These are phyloP conservation scores for Microhierax caerulescens DNA, from an alignment of 2,797 vertebrate species.

Conservation along the genomic window DNA sequence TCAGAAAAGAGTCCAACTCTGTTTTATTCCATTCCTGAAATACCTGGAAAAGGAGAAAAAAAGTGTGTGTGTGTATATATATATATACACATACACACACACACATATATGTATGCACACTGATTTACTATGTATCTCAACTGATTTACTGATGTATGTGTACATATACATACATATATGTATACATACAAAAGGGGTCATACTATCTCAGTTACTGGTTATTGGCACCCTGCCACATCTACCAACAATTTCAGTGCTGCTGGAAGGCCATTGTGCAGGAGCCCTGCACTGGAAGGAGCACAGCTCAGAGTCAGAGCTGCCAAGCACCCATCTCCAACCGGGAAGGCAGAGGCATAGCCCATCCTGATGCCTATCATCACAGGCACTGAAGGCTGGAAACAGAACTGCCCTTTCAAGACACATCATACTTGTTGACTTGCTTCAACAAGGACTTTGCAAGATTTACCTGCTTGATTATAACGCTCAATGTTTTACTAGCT, in stretches of 20 bases:
- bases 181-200: not conserved
- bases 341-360: not conserved
- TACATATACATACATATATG: not conserved
- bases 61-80: too few species aligned
- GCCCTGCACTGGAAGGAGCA: not conserved
- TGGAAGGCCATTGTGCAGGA: not conserved
- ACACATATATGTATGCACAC: accelerated
- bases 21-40: slow-evolving; percentile 95
- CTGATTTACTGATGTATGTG: not conserved
- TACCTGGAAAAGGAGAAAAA: slow-evolving; percentile 72
- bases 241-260: not conserved
- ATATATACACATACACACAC: accelerated
- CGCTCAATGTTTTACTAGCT: not conserved
- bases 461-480: not conserved
- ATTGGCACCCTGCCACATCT: not conserved
- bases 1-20: slow-evolving; percentile 95
- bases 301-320: not conserved
- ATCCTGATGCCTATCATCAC: not conserved
- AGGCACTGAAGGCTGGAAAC: not conserved
- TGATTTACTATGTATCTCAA: not conserved
- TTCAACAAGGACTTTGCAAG: not conserved
- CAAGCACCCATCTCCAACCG: not conserved
- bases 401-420: not conserved
- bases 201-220: not conserved
- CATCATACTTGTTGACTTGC: not conserved